Evolutionary conservation across 92 coral and sea anemone genomes (phyloP).

Genomic region (Blastomussa wellsi): DNA sequence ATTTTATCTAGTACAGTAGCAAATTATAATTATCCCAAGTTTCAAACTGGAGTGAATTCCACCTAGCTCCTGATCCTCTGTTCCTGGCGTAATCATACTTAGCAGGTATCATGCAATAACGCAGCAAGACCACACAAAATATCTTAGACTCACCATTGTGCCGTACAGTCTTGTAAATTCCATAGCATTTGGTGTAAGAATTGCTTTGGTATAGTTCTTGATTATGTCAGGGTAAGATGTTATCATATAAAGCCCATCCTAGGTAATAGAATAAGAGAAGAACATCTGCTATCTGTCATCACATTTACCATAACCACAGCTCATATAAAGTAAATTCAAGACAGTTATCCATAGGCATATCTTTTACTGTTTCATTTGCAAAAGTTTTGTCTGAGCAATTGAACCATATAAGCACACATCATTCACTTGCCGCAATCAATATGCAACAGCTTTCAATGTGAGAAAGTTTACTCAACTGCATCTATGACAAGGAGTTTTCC

Average conservation of each 20-base stretch:
- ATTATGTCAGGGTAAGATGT: slow-evolving; percentile 82
- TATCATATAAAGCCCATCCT: slow-evolving; percentile 93
- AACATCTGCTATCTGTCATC: not conserved
- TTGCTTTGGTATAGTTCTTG: slow-evolving; percentile 70
- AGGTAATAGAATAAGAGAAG: not conserved
- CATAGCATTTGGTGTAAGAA: slow-evolving; percentile 92
- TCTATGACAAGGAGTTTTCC: slow-evolving; percentile 86
- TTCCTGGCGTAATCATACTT: no score
- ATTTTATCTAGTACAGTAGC: no score
- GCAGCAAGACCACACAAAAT: no score
- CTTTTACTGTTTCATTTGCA: no score
- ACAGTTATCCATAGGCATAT: not conserved
- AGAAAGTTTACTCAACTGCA: slow-evolving; percentile 64
- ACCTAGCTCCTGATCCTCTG: no score
- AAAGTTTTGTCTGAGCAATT: no score
- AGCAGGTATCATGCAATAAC: no score
- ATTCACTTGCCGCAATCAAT: not conserved
- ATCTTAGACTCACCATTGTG: slow-evolving; percentile 83
- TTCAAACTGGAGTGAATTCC: no score
- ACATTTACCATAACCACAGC: not conserved
- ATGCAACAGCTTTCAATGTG: not conserved
- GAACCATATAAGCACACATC: not conserved
- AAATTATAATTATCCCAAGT: no score
- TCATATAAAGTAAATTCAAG: not conserved
- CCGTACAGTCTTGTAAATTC: slow-evolving; percentile 88